Evolutionary conservation across 2,797 vertebrate species (phyloP), one percentile per base, ranked within the genome.

Genomic region (Nannoperca obscura): DNA sequence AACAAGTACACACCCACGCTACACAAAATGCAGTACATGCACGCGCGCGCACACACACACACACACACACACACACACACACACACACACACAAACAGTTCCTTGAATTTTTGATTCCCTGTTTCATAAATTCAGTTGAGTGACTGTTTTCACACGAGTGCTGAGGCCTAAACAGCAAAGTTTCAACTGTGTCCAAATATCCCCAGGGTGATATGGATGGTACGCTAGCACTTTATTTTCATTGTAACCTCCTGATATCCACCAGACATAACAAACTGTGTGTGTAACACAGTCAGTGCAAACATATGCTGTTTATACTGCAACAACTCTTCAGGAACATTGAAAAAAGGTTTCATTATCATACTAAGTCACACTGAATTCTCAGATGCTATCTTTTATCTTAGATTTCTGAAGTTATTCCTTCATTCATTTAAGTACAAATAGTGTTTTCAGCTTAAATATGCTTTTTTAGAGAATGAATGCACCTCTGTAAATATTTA

Each of bases 191-290:
- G 49, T 81, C 64, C 46, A 89, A 88, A 86, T 78, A 86, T 83
- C 87, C 80, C 19, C 20, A 52, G 70, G 83, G 44, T 58, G 49
- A 53, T 61, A 62, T 34, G 60, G 76, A 85, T 42, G 64, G n/a
- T 66, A 22, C 53, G 9, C 63, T 34, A 71, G 66, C 55, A 10
- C 55, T 61, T 68, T 71, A 61, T 80, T 86, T 82, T 83, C 42
- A n/a, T n/a, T 71, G 27, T 71, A 76, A 82, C 71, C 58, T 73
- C 65, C 67, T 76, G 69, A 80, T 76, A 71, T 63, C 32, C 72
- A 55, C 53, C 63, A 84, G 65, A 84, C 76, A 82, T 47, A 80
- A 87, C 81, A 86, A 76, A 79, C 71, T 58, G 67, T 78, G 77
- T 74, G 72, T 75, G 59, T 55, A 52, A 74, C 59, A 69, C 22